Percentiles rank a stretch among this genome's conserved stretches.
phyloP scores from a whole-genome alignment of 2,888 invertebrate species.

The Melangyna quadrimaculata region DNA sequence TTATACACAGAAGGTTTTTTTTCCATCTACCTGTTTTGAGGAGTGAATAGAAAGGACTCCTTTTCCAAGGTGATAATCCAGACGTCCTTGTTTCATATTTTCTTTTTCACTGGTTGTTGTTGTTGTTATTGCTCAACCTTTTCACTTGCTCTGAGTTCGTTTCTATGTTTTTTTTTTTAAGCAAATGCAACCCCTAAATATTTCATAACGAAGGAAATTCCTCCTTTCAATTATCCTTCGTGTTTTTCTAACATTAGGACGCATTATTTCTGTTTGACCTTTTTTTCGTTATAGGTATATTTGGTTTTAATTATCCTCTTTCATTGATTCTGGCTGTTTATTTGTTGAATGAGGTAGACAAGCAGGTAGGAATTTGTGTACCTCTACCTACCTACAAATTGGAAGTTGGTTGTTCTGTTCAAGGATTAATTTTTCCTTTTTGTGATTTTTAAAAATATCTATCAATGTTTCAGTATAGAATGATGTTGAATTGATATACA shows the following conservation, averaged over 20 bases:
- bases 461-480: background rate
- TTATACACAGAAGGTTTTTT: background rate
- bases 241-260: conserved; percentile 26
- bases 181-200: conserved; percentile 20
- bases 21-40: background rate
- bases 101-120: background rate
- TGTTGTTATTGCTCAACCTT: background rate
- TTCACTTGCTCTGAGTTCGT: background rate
- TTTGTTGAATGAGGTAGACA: conserved; percentile 4
- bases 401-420: conserved; percentile 34
- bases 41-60: background rate
- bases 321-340: conserved; percentile 50
- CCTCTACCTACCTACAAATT: conserved; percentile 41
- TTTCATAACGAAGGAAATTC: background rate
- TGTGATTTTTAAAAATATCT: background rate
- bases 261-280: conserved; percentile 63
- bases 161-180: background rate
- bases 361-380: conserved; percentile 19
- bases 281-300: conserved; percentile 31
- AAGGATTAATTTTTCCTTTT: background rate
- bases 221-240: background rate
- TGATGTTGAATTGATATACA: background rate
- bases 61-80: conserved; percentile 51
- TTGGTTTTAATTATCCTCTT: conserved; percentile 68
- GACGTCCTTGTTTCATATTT: conserved; percentile 17